phyloP scores from a whole-genome alignment of 2,888 invertebrate genomes.

The Cephus spinipes region DNA sequence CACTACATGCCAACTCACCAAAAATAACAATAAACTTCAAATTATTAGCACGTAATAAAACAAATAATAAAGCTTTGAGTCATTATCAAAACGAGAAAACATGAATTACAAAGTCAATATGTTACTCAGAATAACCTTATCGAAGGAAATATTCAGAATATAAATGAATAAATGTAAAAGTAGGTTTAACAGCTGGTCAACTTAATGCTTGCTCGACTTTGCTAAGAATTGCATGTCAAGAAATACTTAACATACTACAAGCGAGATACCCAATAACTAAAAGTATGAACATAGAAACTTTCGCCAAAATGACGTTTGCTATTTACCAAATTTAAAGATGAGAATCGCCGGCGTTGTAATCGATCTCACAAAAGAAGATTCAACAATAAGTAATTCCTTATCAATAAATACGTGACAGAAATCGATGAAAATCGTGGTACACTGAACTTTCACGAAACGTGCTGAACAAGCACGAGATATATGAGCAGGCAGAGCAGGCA shows the following conservation, averaged over 20 bases:
- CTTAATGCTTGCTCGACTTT: neutral
- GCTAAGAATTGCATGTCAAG: neutral
- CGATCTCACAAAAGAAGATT: neutral
- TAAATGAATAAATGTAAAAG: neutral
- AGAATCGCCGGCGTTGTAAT: neutral
- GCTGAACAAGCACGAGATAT: slow-evolving; percentile 18
- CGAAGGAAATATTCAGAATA: neutral
- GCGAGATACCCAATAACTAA: neutral
- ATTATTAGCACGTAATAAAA: neutral
- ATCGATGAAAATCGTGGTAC: slow-evolving; percentile 19
- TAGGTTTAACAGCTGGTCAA: neutral
- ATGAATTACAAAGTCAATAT: neutral
- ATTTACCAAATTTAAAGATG: neutral
- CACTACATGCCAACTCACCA: neutral
- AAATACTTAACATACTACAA: neutral
- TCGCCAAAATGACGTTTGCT: neutral
- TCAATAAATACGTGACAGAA: slow-evolving; percentile 2
- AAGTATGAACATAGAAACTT: neutral
- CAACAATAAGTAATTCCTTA: neutral
- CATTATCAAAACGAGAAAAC: neutral
- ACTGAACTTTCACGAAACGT: slow-evolving; percentile 30
- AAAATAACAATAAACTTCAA: neutral
- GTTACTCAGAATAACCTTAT: neutral
- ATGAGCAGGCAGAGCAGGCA: slow-evolving; percentile 37
- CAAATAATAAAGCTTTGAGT: neutral